Base-by-base conservation (phyloP, 1,140 invertebrate species). In the Papilio aristodemus region DNA sequence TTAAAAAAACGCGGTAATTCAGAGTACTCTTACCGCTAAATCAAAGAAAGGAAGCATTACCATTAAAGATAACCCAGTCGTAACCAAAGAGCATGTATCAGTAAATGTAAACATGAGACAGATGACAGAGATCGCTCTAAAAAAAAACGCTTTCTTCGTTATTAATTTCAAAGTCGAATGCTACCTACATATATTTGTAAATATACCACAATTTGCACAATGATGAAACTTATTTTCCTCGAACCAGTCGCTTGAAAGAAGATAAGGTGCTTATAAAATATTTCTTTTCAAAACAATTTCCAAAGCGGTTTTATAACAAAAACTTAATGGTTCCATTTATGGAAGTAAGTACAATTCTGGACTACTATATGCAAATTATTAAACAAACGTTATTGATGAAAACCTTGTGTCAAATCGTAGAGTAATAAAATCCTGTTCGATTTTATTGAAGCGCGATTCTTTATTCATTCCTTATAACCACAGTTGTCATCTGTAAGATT, bases 221-320 rank as follows among this genome's bases (percentile, higher is more conserved):
- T 25, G 17, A 17, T 50, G 17, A 17, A 8, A 50, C 43, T 50
- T 22, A 50, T 50, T 50, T 50, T 25, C 17, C 46, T 50, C 8
- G 19, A 50, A 50, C 46, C 17, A 22, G 46, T 50, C 1, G 46
- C 8, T 10, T 11, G 9, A 11, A 50, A 50, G 19, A 50, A 46
- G 46, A 50, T 50, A 50, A 50, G 46, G 46, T 17, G 46, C 46
- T 50, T 50, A 50, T 50, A 11, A 50, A 50, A 50, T 3, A 50
- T 50, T 50, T 50, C 46, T 50, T 50, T 50, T 50, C 46, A 22
- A 50, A 50, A 50, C 19, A 50, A 22, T 22, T 25, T 50, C 17
- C 19, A 50, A 50, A 50, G 46, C 17, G 10, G 19, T 22, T 22
- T 50, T 50, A 50, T 50, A 50, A 50, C 19, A 50, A 10, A 1